phyloP scores from a whole-genome alignment of 2,888 invertebrate genomes.

The Synanthedon formicaeformis region DNA sequence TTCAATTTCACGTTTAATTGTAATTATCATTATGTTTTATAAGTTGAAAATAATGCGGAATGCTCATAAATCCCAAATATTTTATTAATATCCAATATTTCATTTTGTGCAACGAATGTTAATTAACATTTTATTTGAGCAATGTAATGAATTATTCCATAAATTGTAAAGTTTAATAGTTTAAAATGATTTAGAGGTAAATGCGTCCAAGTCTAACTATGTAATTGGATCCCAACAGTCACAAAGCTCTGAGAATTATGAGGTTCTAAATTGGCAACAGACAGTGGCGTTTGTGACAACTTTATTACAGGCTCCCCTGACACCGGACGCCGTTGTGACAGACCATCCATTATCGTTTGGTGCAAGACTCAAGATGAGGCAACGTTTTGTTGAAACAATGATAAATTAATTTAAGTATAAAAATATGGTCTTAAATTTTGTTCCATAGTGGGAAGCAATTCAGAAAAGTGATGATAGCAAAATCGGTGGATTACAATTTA shows the following conservation, averaged over 20 bases:
- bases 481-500: too few relatives aligned
- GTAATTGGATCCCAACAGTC: slow-evolving; percentile 3
- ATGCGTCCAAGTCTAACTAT: too few relatives aligned
- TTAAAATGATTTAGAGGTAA: too few relatives aligned
- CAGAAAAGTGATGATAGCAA: neutral
- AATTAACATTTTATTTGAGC: too few relatives aligned
- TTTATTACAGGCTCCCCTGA: slow-evolving; percentile 28
- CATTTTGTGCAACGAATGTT: too few relatives aligned
- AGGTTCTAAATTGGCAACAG: slow-evolving; percentile 34
- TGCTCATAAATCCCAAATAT: too few relatives aligned
- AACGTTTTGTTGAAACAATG: neutral
- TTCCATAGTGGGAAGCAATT: neutral
- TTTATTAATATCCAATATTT: too few relatives aligned
- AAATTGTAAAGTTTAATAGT: too few relatives aligned
- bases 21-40: too few relatives aligned
- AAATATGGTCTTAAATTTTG: neutral
- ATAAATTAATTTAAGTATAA: neutral
- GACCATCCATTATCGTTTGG: slow-evolving; percentile 29
- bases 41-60: too few relatives aligned
- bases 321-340: slow-evolving; percentile 28
- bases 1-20: too few relatives aligned
- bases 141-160: too few relatives aligned
- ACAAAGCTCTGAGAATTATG: slow-evolving; percentile 14
- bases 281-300: slow-evolving; percentile 15
- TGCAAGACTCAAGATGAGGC: slow-evolving; percentile 5